Conservation (phyloP, 64 coral and sea anemone genomes). For the Montipora cactus region DNA sequence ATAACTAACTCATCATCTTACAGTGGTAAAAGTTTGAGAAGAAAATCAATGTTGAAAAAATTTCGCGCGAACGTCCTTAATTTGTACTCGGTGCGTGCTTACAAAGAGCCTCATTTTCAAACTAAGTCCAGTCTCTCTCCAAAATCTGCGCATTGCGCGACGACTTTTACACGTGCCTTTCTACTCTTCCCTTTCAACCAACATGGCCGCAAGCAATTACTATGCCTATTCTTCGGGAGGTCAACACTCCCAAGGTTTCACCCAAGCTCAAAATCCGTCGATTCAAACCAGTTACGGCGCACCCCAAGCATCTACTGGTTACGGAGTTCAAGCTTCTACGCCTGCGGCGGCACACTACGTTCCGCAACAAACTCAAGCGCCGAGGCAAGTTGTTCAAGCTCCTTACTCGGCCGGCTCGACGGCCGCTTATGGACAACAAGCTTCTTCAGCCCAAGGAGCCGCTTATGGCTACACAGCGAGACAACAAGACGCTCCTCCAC, state of each 20-base stretch:
- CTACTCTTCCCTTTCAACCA: constrained; percentile 53
- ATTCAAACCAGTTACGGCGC: constrained; percentile 96
- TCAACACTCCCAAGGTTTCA: constrained; percentile 97
- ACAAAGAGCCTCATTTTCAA: constrained; percentile 32
- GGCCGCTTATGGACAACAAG: constrained; percentile 78
- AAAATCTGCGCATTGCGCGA: neutral
- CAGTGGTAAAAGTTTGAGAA: no score
- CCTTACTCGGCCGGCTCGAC: constrained; percentile 80
- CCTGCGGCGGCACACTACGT: constrained; percentile 88
- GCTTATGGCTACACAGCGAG: constrained; percentile 99
- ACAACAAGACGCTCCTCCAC: constrained; percentile 95
- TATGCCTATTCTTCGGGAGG: constrained; percentile 96
- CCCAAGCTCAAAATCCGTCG: constrained; percentile 97
- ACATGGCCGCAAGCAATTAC: constrained; percentile 97
- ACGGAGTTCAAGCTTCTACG: constrained; percentile 91
- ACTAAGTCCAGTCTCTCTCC: neutral
- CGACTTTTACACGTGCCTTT: constrained; percentile 82
- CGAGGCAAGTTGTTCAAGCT: constrained; percentile 76
- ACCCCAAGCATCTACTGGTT: constrained; percentile 90
- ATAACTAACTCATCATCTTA: no score
- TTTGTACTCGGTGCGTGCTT: neutral
- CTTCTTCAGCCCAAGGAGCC: constrained; percentile 68
- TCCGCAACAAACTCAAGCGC: constrained; percentile 83
- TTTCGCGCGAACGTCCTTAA: no score
- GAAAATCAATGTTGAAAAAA: no score